A percentile compares a stretch with the other conserved stretches of the same genome.
These are phyloP conservation scores for Neodontobutis hainanensis DNA, from an alignment of 2,113 vertebrate species.

Conservation along the genomic window DNA sequence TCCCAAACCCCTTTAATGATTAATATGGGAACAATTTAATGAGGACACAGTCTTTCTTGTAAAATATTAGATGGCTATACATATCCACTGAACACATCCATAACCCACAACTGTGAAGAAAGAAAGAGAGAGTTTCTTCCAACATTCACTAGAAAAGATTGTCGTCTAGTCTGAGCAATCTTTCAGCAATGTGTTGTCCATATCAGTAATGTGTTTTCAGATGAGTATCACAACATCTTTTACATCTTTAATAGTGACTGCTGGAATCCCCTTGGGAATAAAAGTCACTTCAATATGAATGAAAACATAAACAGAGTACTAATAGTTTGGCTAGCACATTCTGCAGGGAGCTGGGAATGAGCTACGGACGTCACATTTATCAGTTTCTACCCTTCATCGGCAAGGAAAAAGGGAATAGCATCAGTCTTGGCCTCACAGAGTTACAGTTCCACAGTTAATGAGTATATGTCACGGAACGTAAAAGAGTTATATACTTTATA, in stretches of 20 bases:
- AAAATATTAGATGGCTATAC: no score
- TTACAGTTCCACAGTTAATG: no score
- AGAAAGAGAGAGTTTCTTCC: conserved; percentile 2
- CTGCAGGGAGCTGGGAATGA: background rate
- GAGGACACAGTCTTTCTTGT: no score
- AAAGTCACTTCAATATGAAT: conserved; percentile 23
- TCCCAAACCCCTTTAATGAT: no score
- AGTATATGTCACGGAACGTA: no score
- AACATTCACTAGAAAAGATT: conserved; percentile 6
- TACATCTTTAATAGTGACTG: conserved; percentile 7
- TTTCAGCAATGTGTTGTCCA: background rate
- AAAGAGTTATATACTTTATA: no score
- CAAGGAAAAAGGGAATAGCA: no score
- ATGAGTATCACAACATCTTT: conserved; percentile 14
- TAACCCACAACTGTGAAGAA: conserved; percentile 13
- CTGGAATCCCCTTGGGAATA: conserved; percentile 35
- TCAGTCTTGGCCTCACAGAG: no score
- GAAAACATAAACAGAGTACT: conserved; percentile 15
- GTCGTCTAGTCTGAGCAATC: conserved; percentile 14
- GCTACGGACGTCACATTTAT: no score
- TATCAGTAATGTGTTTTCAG: conserved; percentile 9
- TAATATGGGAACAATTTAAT: no score
- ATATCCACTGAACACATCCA: background rate
- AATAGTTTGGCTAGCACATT: conserved; percentile 23
- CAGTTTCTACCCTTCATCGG: no score